Conservation (phyloP, 2,888 invertebrate species). For the Microchrysa polita region DNA sequence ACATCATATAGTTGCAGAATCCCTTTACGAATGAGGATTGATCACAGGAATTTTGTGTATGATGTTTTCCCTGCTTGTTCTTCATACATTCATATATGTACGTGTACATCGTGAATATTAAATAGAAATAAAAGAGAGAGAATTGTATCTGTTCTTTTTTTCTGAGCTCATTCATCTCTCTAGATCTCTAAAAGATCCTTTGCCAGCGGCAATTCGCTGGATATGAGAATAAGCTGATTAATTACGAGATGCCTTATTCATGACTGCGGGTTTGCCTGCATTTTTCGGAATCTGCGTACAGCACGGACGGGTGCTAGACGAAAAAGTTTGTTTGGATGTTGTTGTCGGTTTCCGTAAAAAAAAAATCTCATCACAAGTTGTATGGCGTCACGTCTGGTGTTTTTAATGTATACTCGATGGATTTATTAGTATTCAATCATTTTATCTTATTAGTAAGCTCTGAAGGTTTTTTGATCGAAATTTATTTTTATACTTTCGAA, state of each 20-base stretch:
- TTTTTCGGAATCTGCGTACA: background rate
- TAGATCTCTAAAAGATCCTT: background rate
- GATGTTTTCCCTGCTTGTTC: no score
- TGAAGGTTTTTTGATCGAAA: background rate
- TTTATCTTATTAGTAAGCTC: constrained; percentile 8
- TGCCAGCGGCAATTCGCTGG: no score
- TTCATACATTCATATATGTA: background rate
- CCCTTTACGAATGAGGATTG: background rate
- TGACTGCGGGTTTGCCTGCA: background rate
- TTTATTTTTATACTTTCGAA: no score
- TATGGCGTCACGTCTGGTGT: constrained; percentile 2
- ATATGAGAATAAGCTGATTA: background rate
- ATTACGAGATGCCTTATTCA: constrained; percentile 27
- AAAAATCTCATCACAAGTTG: constrained; percentile 26
- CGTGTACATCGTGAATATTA: no score
- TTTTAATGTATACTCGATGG: constrained; percentile 26
- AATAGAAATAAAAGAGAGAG: no score
- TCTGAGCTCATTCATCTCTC: background rate
- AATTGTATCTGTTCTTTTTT: background rate
- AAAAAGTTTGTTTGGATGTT: background rate
- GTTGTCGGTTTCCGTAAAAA: background rate
- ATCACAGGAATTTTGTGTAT: background rate
- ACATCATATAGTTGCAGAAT: background rate
- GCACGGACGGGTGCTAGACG: background rate
- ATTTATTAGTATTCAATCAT: constrained; percentile 37